Evolutionary conservation across 1,140 invertebrate species (phyloP), one percentile per base, ranked within the genome.

Genomic region (Bicyclus anynana): DNA sequence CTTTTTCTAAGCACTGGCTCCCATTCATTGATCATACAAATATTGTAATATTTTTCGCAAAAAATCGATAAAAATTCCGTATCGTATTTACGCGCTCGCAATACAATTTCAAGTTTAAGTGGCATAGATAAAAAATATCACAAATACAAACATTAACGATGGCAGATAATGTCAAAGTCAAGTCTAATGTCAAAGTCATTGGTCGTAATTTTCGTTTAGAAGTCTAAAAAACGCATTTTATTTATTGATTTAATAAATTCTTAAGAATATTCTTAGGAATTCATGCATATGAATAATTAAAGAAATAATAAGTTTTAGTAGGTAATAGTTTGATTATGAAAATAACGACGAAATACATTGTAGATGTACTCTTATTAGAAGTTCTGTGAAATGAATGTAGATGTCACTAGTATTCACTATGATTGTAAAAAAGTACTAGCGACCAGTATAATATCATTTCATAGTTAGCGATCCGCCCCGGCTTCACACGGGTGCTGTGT

Each of bases 51-150:
- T 13, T 48, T 12, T 59, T 59, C 10, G n/a, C 44, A 53, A 16
- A 59, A 59, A 59, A 59, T 61, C 59, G 48, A 61, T 61, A 61
- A 5, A 18, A 40, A 50, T 54, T 13, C 40, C 37, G 57, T 59
- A 53, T 59, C 52, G 59, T 54, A 61, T 61, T 61, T 61, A 61
- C 59, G 59, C 59, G 59, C 59, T 61, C 52, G 27, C 29, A 21
- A 18, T 52, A 27, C 42, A 42, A 29, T 4, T 10, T 35, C 29
- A 10, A 4, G 12, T 4, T 35, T 4, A n/a, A 4, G 13, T 38
- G 21, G 38, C 37, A 52, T 47, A 59, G 49, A 59, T 52, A 27
- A 50, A 48, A 38, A 20, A n/a, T n/a, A n/a, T n/a, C n/a, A n/a
- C n/a, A n/a, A 48, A 53, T 29, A 53, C 23, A 53, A 53, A 44